Evolutionary conservation across 2,888 invertebrate species (phyloP).

Genomic region (Scaptomyza flava): DNA sequence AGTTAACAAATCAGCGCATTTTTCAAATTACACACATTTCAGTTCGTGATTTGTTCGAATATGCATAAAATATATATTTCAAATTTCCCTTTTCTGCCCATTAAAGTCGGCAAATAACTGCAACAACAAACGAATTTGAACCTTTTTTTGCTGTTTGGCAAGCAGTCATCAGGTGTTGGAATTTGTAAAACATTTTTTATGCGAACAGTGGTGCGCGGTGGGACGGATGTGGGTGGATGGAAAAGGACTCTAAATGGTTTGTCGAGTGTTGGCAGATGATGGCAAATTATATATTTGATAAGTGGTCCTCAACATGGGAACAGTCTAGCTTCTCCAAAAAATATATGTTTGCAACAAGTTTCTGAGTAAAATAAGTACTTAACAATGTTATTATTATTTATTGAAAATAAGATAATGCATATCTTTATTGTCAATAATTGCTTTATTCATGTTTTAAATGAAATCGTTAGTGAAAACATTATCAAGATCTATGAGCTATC

Average conservation of each 20-base stretch:
- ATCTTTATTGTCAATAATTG: too few relatives aligned
- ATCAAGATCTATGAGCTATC: too few relatives aligned
- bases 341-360: too few relatives aligned
- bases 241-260: conserved; percentile 29
- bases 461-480: too few relatives aligned
- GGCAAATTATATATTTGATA: conserved; percentile 49
- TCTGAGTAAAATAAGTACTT: too few relatives aligned
- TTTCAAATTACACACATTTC: conserved; percentile 31
- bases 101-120: conserved; percentile 28
- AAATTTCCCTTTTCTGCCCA: conserved; percentile 24
- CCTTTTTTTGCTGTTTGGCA: conserved; percentile 35
- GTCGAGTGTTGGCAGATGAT: conserved; percentile 43
- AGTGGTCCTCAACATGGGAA: conserved; percentile 34
- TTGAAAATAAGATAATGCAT: too few relatives aligned
- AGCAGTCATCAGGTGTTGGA: conserved; percentile 50
- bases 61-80: conserved; percentile 24
- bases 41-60: conserved; percentile 38
- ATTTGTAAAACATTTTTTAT: conserved; percentile 55
- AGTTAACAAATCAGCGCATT: conserved; percentile 30
- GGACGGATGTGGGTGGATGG: background rate
- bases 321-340: background rate
- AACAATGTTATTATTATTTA: too few relatives aligned
- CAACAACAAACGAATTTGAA: conserved; percentile 26
- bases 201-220: background rate
- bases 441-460: too few relatives aligned